A percentile compares a stretch with the other conserved stretches of the same genome.
These are phyloP conservation scores for Dryomyza anilis DNA, from an alignment of 2,888 invertebrate genomes.

Conservation along the genomic window DNA sequence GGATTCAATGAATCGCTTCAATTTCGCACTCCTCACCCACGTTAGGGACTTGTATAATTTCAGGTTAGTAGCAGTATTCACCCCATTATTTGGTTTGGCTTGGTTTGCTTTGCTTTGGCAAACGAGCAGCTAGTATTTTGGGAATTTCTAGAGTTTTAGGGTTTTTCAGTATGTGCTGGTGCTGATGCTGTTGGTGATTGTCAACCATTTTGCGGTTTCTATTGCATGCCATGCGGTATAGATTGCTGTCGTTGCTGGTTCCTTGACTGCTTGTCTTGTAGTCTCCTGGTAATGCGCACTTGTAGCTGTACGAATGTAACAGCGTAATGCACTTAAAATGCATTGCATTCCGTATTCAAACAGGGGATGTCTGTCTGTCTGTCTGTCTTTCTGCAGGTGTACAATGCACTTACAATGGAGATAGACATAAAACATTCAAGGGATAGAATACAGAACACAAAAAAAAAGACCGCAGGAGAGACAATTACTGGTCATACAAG, in stretches of 20 bases:
- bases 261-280: neutral
- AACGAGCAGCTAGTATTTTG: neutral
- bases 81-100: neutral
- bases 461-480: too few relatives aligned
- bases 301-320: neutral
- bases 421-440: too few relatives aligned
- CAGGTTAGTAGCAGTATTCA: slow-evolving; percentile 62
- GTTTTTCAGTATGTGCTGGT: neutral
- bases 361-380: too few relatives aligned
- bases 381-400: too few relatives aligned
- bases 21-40: slow-evolving; percentile 66
- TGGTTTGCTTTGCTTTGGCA: neutral
- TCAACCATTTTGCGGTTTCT: too few relatives aligned
- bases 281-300: neutral
- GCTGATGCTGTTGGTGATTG: slow-evolving; percentile 3
- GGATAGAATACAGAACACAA: too few relatives aligned
- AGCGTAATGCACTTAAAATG: neutral
- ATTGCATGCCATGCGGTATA: too few relatives aligned
- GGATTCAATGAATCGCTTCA: slow-evolving; percentile 70
- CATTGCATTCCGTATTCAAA: too few relatives aligned
- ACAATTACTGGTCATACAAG: too few relatives aligned
- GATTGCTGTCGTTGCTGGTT: slow-evolving; percentile 8
- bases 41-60: slow-evolving; percentile 71
- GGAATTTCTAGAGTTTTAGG: too few relatives aligned
- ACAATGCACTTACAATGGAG: too few relatives aligned